Evolutionary conservation across 2,113 vertebrate species (phyloP), one percentile per base, ranked within the genome.

Genomic region (Chamaetylas fuelleborni): DNA sequence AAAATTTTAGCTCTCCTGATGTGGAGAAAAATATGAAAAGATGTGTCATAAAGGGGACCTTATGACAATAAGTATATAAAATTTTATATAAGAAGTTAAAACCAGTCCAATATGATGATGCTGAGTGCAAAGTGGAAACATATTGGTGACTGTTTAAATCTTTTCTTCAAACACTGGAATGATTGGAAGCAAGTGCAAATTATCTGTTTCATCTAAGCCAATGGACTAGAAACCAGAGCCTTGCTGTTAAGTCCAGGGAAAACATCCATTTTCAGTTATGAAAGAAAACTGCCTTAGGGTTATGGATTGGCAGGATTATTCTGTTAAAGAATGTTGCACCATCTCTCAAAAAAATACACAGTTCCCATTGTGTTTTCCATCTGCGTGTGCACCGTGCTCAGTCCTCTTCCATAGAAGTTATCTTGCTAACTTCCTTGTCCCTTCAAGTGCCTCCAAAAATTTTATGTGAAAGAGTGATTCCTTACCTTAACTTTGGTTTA

Each of bases 351-450:
- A 90, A 94, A 88, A 18, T 19, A 19, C 16, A 40, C 8, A 14
- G 29, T 90, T 92, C 50, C 33, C 5, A 0, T 81, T 81, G 54
- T 66, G 67, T 54, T 90, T 93, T 86, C 51, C 26, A 12, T 88
- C 71, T 80, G n/a, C 0, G 0, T 50, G 18, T 53, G 33, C 20
- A 20, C 26, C 0, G 2, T 56, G 31, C 62, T 87, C 3, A 1
- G 31, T 60, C 31, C 12, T 91, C 26, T 80, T 76, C 57, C 8
- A 4, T 0, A 25, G 58, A 58, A 34, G 15, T 58, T 92, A 24
- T 17, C 19, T 51, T 47, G 20, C n/a, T 29, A 15, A 50, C n/a
- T 40, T 80, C 47, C 18, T 24, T 71, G 15, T 74, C 29, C 20
- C 11, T 61, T 85, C 36, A 69, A 62, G 26, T 43, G 12, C 34